Evolutionary conservation across 2,888 invertebrate species (phyloP).

Genomic region (Candidula unifasciata): DNA sequence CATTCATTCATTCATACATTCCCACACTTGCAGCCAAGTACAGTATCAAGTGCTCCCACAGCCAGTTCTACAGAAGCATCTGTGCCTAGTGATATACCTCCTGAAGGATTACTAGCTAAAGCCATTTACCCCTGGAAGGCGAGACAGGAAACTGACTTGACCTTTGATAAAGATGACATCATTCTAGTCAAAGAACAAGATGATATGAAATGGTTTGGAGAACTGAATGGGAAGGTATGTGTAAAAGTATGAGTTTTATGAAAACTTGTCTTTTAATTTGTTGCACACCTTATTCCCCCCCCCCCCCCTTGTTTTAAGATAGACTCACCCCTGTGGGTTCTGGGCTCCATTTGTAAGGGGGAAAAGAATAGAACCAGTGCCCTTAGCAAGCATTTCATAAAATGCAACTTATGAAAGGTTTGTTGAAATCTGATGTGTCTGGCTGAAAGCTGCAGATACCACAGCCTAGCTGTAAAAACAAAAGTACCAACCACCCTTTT

Average conservation of each 20-base stretch:
- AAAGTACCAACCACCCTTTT: no score
- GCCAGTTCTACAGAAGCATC: neutral
- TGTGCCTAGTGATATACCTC: constrained; percentile 67
- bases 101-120: constrained; percentile 79
- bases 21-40: constrained; percentile 40
- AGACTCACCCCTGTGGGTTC: no score
- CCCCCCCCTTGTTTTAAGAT: no score
- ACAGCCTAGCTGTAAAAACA: no score
- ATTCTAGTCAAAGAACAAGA: constrained; percentile 82
- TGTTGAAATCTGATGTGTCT: no score
- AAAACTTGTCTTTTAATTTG: neutral
- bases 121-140: constrained; percentile 82
- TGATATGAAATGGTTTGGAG: constrained; percentile 84
- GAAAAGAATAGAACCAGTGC: no score
- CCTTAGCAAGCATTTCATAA: no score
- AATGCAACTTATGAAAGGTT: no score
- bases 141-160: constrained; percentile 82
- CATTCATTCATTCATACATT: neutral
- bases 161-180: constrained; percentile 82
- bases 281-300: no score
- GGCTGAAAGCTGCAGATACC: no score
- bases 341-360: no score
- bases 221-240: constrained; percentile 79
- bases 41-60: constrained; percentile 30
- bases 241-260: neutral